These are phyloP conservation scores for Sebastes vulpes DNA, from an alignment of 2,797 vertebrate genomes.

Conservation along the genomic window DNA sequence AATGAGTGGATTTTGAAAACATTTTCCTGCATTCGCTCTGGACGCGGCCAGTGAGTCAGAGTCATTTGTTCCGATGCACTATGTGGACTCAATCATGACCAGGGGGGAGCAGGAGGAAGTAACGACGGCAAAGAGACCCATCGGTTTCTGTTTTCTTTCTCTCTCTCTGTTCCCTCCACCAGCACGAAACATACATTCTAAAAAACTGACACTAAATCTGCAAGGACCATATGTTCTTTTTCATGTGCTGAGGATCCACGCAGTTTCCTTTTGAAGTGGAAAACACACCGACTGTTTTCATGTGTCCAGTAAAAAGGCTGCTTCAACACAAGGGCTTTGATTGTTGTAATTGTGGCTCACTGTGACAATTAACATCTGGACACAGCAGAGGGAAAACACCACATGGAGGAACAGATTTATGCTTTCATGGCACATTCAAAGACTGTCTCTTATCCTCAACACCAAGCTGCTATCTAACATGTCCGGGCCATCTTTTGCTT, in stretches of 20 bases:
- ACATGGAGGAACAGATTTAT: constrained; percentile 29
- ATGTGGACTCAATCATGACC: constrained; percentile 29
- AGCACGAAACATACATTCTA: not conserved
- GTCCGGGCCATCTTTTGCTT: not conserved
- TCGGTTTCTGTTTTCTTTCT: not conserved
- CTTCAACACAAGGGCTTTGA: constrained; percentile 37
- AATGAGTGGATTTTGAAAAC: constrained; percentile 18
- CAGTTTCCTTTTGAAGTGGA: constrained; percentile 23
- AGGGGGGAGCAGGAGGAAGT: not conserved
- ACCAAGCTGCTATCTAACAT: constrained; percentile 14
- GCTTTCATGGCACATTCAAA: constrained; percentile 60
- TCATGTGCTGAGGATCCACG: constrained; percentile 1
- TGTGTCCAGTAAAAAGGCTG: constrained; percentile 34
- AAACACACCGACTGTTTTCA: constrained; percentile 26
- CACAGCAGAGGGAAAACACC: constrained; percentile 13
- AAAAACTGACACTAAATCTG: constrained; percentile 34
- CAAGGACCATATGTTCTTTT: constrained; percentile 27
- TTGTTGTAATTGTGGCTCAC: constrained; percentile 43
- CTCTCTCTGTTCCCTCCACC: not conserved
- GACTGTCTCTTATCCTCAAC: constrained; percentile 8
- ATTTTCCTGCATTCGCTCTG: constrained; percentile 4
- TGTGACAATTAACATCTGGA: constrained; percentile 61
- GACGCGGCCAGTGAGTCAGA: constrained; percentile 10
- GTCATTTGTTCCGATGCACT: constrained; percentile 21
- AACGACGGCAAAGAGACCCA: not conserved